These are phyloP conservation scores for Menura novaehollandiae DNA, from an alignment of 2,113 vertebrate genomes.

Conservation along the genomic window DNA sequence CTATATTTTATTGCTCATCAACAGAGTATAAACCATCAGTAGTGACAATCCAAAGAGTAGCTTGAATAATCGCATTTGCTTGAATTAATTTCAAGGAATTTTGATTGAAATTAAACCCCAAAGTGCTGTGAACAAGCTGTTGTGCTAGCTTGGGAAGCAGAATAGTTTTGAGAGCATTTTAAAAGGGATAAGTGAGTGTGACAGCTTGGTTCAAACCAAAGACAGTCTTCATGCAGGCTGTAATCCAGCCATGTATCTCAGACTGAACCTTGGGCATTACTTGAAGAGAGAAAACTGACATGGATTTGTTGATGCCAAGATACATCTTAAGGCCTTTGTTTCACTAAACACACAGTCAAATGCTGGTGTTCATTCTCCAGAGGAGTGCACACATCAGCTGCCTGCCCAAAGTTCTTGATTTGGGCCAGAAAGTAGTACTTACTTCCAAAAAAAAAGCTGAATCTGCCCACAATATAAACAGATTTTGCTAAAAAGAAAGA, in stretches of 20 bases:
- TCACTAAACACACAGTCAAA: neutral
- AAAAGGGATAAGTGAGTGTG: neutral
- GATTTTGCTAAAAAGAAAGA: neutral
- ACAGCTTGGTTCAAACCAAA: neutral
- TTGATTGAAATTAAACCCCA: neutral
- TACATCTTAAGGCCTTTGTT: neutral
- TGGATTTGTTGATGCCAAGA: neutral
- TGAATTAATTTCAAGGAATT: constrained; percentile 27
- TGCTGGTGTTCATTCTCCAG: accelerated
- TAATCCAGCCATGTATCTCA: neutral
- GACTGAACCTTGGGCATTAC: neutral
- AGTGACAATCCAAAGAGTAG: neutral
- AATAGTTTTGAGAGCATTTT: neutral
- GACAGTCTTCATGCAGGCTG: neutral
- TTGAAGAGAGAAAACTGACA: neutral
- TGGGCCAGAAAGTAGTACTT: neutral
- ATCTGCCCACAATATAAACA: neutral
- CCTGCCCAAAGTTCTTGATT: neutral
- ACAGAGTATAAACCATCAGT: neutral
- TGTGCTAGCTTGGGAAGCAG: neutral
- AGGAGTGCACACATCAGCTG: neutral
- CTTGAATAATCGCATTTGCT: neutral
- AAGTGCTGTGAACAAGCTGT: neutral
- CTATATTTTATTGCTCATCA: neutral
- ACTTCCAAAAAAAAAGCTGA: neutral